Base-by-base conservation (phyloP, 2,113 vertebrate species). In the Columba livia region DNA sequence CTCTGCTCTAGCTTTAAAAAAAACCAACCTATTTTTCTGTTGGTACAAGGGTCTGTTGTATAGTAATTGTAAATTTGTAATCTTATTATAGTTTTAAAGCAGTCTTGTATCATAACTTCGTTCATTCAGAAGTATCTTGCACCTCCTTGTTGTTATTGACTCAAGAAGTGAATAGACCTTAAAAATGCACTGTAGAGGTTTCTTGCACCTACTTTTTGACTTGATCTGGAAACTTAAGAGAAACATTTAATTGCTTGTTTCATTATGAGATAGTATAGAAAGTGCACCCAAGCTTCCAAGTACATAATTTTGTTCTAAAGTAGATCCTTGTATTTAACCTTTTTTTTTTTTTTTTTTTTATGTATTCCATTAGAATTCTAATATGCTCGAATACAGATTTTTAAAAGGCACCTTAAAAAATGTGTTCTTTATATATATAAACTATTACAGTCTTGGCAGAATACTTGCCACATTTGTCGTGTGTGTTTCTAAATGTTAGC, bases 281-380 rank as follows among this genome's bases (percentile, higher is more conserved):
- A 54, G 31, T 56, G 20, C 0, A 0, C 9, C 7, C 54, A n/a
- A 70, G 34, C 58, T 66, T 50, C 48, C 31, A 54, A 42, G 47
- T 69, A 60, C 20, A 36, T 48, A 56, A 29, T 47, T 74, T 42
- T 89, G 29, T 84, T 71, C 29, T 71, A 16, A 67, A 56, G 73
- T 32, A 58, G 44, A 44, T 20, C 7, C 6, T 51, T 61, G 10
- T 38, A 64, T 42, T 50, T 83, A 66, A 72, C 16, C 40, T 14
- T 67, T 66, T 6, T 40, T 25, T 21, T 67, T 66, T 6, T 40
- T 25, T 21, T 44, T 34, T 20, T 42, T 42, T 42, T 42, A 10
- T 69, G 7, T 66, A 26, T 90, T 77, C 11, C 8, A 13, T 48
- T 80, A 62, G 80, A 79, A 10, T 18, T 90, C 0, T 65, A 26